A percentile compares a stretch with the other conserved stretches of the same genome.
These are phyloP conservation scores for Austrolebias charrua DNA, from an alignment of 2,797 vertebrate species.

Conservation along the genomic window DNA sequence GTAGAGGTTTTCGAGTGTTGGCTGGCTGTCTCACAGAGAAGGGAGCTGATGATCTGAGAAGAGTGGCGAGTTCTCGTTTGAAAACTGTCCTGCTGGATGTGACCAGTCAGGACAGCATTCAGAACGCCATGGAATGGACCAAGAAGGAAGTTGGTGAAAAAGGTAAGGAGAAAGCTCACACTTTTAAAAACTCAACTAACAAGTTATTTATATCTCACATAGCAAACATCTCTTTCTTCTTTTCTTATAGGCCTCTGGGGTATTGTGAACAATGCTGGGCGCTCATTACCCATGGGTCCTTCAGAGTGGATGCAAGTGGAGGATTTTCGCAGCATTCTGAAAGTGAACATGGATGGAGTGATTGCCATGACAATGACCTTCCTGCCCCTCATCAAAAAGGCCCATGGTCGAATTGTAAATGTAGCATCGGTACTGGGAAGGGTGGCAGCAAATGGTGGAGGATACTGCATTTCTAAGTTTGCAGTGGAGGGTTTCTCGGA, in stretches of 20 bases:
- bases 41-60: slow-evolving; percentile 85
- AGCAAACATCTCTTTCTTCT: not conserved
- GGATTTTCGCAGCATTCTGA: slow-evolving; percentile 83
- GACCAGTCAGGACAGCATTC: slow-evolving; percentile 82
- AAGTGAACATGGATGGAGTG: slow-evolving; percentile 87
- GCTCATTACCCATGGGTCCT: slow-evolving; percentile 89
- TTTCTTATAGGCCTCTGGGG: slow-evolving; percentile 86
- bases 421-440: slow-evolving; percentile 88
- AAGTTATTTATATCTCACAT: not conserved
- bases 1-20: slow-evolving; percentile 86
- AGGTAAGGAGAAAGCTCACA: slow-evolving; percentile 70
- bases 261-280: slow-evolving; percentile 92
- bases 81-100: slow-evolving; percentile 85
- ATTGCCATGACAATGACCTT: slow-evolving; percentile 87
- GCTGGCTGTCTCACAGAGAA: slow-evolving; percentile 88
- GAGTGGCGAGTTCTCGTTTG: slow-evolving; percentile 75
- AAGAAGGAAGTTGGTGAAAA: slow-evolving; percentile 81
- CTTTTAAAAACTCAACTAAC: not conserved
- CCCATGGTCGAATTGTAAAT: slow-evolving; percentile 87
- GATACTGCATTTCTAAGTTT: slow-evolving; percentile 92
- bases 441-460: slow-evolving; percentile 88
- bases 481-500: slow-evolving; percentile 93
- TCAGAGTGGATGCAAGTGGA: slow-evolving; percentile 90
- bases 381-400: slow-evolving; percentile 87
- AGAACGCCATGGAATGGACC: slow-evolving; percentile 86